Conservation (phyloP, 1,140 invertebrate species). For the Episyrphus balteatus region DNA sequence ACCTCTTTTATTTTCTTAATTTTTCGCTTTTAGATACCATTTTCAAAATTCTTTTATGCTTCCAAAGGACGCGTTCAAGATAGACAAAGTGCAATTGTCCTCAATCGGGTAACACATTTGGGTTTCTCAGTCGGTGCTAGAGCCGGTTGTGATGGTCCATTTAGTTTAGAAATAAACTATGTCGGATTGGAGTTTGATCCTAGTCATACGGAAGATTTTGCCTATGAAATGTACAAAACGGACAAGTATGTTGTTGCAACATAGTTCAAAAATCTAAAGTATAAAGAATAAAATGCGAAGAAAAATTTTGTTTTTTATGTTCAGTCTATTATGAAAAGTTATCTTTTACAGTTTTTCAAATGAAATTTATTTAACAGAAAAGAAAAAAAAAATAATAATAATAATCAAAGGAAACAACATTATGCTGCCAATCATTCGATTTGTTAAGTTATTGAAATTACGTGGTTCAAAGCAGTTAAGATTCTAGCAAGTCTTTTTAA, state of each 20-base stretch:
- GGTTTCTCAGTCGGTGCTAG: conserved; percentile 73
- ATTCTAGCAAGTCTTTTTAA: no score
- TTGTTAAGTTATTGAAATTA: no score
- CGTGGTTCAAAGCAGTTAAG: no score
- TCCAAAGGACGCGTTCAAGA: conserved; percentile 83
- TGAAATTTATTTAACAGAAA: no score
- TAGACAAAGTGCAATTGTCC: conserved; percentile 50
- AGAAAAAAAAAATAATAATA: no score
- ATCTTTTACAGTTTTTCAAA: no score
- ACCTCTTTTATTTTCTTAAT: background rate
- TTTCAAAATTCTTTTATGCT: conserved; percentile 82
- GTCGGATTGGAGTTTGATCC: conserved; percentile 73
- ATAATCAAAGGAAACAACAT: no score
- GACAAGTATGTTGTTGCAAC: conserved; percentile 50
- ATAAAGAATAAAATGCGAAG: no score
- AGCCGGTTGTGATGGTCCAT: conserved; percentile 58
- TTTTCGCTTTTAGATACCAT: conserved; percentile 66
- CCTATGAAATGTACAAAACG: conserved; percentile 81
- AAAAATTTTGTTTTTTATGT: no score
- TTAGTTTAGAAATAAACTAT: conserved; percentile 87
- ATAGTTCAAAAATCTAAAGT: conserved; percentile 13
- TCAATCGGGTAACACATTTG: conserved; percentile 53
- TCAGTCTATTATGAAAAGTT: no score
- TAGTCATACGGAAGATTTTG: conserved; percentile 65
- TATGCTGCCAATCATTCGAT: no score